Evolutionary conservation across 1,140 invertebrate species (phyloP).

Genomic region (Dinothrombium tinctorium): DNA sequence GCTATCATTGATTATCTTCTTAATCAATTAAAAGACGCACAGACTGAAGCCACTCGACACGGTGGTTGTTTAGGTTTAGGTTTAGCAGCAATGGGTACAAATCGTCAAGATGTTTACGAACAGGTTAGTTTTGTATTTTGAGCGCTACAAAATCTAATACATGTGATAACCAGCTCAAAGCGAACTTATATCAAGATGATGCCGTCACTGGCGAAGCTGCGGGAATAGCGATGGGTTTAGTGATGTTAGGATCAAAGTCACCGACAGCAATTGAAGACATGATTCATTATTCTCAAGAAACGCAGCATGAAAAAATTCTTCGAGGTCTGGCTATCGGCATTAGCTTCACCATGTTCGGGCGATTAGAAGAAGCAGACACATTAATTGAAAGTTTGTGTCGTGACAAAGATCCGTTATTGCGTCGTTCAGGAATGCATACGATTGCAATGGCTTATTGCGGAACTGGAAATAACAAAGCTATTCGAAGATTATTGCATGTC

Average conservation of each 20-base stretch:
- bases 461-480: constrained; percentile 87
- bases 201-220: constrained; percentile 95
- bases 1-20: constrained; percentile 87
- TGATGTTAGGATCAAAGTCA: constrained; percentile 85
- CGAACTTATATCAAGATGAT: constrained; percentile 93
- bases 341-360: constrained; percentile 84
- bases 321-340: constrained; percentile 85
- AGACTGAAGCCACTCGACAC: constrained; percentile 75
- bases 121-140: constrained; percentile 1
- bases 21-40: constrained; percentile 76
- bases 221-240: constrained; percentile 91
- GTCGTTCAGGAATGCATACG: constrained; percentile 88
- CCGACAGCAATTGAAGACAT: constrained; percentile 75
- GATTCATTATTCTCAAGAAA: constrained; percentile 70
- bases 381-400: constrained; percentile 61
- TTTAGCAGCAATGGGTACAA: constrained; percentile 88
- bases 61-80: constrained; percentile 91
- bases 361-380: constrained; percentile 81
- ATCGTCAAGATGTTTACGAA: constrained; percentile 29
- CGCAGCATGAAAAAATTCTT: constrained; percentile 94
- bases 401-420: constrained; percentile 49
- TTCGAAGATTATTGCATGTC: constrained; percentile 76
- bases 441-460: constrained; percentile 97
- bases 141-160: neutral
- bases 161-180: constrained; percentile 52